A percentile compares a stretch with the other conserved stretches of the same genome.
These are phyloP conservation scores for Dryobota labecula DNA, from an alignment of 2,888 invertebrate genomes.

Conservation along the genomic window DNA sequence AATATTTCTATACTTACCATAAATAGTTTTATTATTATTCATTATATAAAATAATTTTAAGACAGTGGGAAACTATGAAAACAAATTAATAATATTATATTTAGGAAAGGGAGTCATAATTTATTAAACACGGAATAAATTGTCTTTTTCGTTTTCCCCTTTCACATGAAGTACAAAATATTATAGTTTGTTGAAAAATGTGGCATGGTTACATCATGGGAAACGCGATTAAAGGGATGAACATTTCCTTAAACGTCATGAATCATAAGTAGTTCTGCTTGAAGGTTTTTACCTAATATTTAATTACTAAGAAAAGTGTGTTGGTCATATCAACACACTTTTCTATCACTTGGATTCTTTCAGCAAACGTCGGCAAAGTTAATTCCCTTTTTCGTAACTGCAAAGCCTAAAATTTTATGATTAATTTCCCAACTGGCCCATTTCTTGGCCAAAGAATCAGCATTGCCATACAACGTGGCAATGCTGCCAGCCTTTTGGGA, in stretches of 20 bases:
- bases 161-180: neutral
- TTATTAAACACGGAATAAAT: constrained; percentile 2
- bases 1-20: neutral
- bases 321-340: neutral
- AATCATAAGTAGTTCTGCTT: neutral
- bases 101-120: constrained; percentile 1
- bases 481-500: no score
- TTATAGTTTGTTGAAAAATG: neutral
- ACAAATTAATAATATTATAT: constrained; percentile 16
- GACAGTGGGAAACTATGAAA: constrained; percentile 19
- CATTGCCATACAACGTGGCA: no score
- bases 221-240: neutral
- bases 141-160: constrained; percentile 28
- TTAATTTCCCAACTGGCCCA: no score
- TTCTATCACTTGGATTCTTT: neutral
- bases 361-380: neutral
- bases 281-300: neutral
- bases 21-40: constrained; percentile 4
- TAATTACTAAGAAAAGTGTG: constrained; percentile 4
- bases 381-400: neutral
- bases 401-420: neutral
- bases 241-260: constrained; percentile 4
- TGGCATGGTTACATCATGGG: neutral
- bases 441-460: no score
- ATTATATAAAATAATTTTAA: constrained; percentile 18